Conservation (phyloP, 2,797 vertebrate genomes). For the Amblyopsis hoosieri region DNA sequence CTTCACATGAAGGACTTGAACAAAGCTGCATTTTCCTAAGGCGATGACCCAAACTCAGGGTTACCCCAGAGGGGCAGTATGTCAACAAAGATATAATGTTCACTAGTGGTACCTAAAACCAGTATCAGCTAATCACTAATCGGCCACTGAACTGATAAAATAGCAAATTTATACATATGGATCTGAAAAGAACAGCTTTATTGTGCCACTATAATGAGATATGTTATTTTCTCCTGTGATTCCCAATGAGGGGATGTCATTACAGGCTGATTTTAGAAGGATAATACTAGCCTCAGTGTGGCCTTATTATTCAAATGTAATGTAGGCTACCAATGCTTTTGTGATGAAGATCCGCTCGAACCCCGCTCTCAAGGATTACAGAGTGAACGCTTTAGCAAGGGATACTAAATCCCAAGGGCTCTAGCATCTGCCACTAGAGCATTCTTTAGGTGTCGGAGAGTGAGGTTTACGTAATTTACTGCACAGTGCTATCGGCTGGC, state of each 20-base stretch:
- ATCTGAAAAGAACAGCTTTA: neutral
- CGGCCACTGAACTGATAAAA: neutral
- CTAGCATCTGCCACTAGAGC: too few species aligned
- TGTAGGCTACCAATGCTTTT: constrained; percentile 7
- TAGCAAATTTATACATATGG: neutral
- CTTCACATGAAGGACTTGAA: constrained; percentile 49
- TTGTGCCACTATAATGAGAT: neutral
- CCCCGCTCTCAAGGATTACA: too few species aligned
- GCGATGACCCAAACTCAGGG: constrained; percentile 18
- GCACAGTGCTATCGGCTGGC: too few species aligned
- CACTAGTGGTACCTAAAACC: constrained; percentile 14
- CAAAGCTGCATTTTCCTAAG: constrained; percentile 32
- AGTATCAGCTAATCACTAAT: constrained; percentile 6
- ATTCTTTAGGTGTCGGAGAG: too few species aligned
- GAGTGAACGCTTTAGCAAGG: too few species aligned
- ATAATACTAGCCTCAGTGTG: constrained; percentile 14
- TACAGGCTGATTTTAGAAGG: constrained; percentile 8
- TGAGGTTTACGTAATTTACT: too few species aligned
- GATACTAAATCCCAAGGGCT: too few species aligned
- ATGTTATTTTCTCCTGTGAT: neutral
- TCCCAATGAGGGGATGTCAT: too few species aligned
- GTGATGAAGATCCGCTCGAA: neutral
- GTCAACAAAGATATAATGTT: constrained; percentile 32
- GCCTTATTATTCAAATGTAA: constrained; percentile 15
- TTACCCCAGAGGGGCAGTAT: constrained; percentile 17